phyloP scores from a whole-genome alignment of 2,888 invertebrate genomes.

The Epistrophella euchroma region DNA sequence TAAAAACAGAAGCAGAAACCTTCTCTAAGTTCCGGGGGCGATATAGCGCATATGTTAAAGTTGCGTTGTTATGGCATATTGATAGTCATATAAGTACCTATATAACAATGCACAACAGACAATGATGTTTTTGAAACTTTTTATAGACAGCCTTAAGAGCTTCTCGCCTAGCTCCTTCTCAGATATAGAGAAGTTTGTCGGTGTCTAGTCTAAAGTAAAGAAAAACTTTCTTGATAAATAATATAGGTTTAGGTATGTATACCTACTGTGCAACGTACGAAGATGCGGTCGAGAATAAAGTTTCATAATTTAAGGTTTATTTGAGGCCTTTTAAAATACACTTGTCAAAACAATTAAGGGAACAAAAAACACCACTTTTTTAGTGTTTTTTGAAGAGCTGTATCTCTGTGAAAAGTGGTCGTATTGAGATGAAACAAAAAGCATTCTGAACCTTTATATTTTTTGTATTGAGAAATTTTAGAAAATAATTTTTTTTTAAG shows the following conservation, averaged over 20 bases:
- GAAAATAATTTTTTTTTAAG: too few species aligned
- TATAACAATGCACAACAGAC: slow-evolving; percentile 12
- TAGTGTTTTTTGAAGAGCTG: too few species aligned
- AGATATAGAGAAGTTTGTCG: not conserved
- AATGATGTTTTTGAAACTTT: slow-evolving; percentile 44
- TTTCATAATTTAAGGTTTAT: slow-evolving; percentile 31
- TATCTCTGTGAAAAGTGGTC: too few species aligned
- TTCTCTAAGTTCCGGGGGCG: slow-evolving; percentile 49
- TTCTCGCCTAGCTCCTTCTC: slow-evolving; percentile 10
- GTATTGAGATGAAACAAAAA: too few species aligned
- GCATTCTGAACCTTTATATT: too few species aligned
- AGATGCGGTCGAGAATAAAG: slow-evolving; percentile 35
- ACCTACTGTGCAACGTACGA: not conserved
- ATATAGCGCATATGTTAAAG: not conserved
- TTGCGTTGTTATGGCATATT: not conserved
- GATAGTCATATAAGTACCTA: too few species aligned
- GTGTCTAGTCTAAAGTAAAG: slow-evolving; percentile 26
- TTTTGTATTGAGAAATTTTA: too few species aligned
- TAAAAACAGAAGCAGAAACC: not conserved
- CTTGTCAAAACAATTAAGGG: too few species aligned
- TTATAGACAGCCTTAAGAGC: slow-evolving; percentile 59
- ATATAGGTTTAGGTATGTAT: too few species aligned
- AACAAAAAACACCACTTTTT: too few species aligned
- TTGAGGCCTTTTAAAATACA: not conserved
- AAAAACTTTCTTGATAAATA: slow-evolving; percentile 39